A percentile compares a stretch with the other conserved stretches of the same genome.
These are phyloP conservation scores for Thaumetopoea pityocampa DNA, from an alignment of 1,140 invertebrate species.

Conservation along the genomic window DNA sequence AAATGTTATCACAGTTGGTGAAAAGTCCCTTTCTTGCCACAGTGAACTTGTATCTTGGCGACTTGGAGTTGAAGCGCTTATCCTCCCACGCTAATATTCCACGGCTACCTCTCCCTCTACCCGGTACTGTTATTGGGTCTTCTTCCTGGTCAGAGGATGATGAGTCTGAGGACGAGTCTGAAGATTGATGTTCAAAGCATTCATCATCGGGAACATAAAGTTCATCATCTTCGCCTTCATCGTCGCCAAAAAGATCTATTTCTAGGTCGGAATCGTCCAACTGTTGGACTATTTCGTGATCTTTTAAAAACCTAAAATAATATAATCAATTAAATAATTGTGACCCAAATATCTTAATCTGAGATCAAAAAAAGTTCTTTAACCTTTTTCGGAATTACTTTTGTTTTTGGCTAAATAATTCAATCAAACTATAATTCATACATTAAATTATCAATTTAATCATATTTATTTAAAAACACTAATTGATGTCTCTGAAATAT, in stretches of 20 bases:
- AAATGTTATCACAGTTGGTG: not conserved
- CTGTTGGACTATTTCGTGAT: not conserved
- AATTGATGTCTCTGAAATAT: too few species aligned
- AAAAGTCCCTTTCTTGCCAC: not conserved
- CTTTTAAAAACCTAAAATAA: not conserved
- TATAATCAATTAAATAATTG: not conserved
- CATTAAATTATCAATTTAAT: too few species aligned
- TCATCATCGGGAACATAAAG: not conserved
- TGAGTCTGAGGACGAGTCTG: not conserved
- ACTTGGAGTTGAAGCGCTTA: too few species aligned
- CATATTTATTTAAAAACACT: too few species aligned
- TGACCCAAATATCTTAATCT: not conserved
- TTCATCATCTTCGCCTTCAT: not conserved
- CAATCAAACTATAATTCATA: too few species aligned
- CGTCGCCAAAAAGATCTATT: not conserved
- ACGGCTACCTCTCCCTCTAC: not conserved
- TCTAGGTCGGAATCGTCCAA: not conserved
- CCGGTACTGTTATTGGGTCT: not conserved
- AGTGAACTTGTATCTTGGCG: not conserved
- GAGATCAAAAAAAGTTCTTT: too few species aligned
- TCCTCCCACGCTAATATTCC: too few species aligned
- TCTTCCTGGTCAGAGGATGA: not conserved
- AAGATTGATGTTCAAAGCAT: not conserved
- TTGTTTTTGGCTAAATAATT: too few species aligned
- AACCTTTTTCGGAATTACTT: too few species aligned